Evolutionary conservation across 2,797 vertebrate genomes (phyloP), one percentile per base, ranked within the genome.

Genomic region (Mus minutoides): DNA sequence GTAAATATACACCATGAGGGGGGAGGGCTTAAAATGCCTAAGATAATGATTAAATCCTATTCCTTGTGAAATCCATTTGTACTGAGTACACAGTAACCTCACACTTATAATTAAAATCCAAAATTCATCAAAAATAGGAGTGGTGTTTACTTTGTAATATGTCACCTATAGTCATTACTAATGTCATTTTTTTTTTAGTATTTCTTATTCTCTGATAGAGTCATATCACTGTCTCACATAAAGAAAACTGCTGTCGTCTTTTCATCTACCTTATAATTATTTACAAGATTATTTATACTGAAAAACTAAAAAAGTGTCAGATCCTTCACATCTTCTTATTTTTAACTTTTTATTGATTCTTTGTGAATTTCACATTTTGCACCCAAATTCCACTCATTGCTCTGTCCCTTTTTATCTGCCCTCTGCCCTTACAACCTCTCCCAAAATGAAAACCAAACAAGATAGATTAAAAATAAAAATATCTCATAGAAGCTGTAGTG

Each of bases 91-190:
- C 1, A 94, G 46, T 78, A 56, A 2, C 88, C 10, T 83, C 40
- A 19, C 19, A 4, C 75, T 75, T 92, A 83, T 56, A 54, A n/a
- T 84, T 88, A 84, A 76, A 96, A 75, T 88, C 7, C 6, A 95
- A 95, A 91, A 82, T 78, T n/a, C 49, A 21, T 11, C n/a, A 93
- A 3, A 79, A 46, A 37, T 34, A 31, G 2, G 14, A 6, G 29
- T n/a, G 76, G 29, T 67, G 46, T 37, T 40, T 22, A 85, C 14
- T 40, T 78, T 87, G 83, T 96, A 5, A 17, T 1, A 89, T 67
- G 71, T 71, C 16, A 54, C 83, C 12, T 62, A 78, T 2, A 89
- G 40, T 80, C n/a, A 76, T 58, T 87, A 24, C 6, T 80, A 21
- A 1, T 46, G 1, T 86, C 14, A 37, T 17, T 46, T 83, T 14